phyloP scores from a whole-genome alignment of 2,888 invertebrate genomes.

The Drosophila setosimentum region DNA sequence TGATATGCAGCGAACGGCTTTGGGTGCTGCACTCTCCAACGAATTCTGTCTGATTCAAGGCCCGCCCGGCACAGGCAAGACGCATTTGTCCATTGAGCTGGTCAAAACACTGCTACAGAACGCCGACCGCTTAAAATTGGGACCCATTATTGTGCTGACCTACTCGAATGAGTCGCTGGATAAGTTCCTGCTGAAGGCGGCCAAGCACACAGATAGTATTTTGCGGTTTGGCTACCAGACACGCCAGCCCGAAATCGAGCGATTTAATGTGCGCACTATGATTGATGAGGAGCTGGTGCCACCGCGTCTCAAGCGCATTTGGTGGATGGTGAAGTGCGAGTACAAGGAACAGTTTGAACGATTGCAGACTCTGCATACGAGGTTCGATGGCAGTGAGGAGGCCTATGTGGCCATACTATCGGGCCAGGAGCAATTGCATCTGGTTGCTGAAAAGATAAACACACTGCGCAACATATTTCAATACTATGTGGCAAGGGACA shows the following conservation, averaged over 20 bases:
- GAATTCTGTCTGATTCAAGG: slow-evolving; percentile 94
- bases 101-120: slow-evolving; percentile 89
- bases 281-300: slow-evolving; percentile 53
- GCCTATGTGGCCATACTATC: slow-evolving; percentile 69
- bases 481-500: slow-evolving; percentile 86
- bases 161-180: slow-evolving; percentile 95
- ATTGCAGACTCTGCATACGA: slow-evolving; percentile 75
- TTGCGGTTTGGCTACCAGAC: slow-evolving; percentile 90
- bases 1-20: slow-evolving; percentile 89
- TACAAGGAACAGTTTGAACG: slow-evolving; percentile 76
- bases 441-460: slow-evolving; percentile 84
- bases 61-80: slow-evolving; percentile 95
- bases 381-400: slow-evolving; percentile 82
- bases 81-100: slow-evolving; percentile 91
- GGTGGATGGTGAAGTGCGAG: slow-evolving; percentile 76
- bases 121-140: slow-evolving; percentile 84
- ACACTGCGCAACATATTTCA: slow-evolving; percentile 87
- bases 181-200: slow-evolving; percentile 91
- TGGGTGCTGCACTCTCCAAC: slow-evolving; percentile 88
- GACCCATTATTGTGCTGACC: slow-evolving; percentile 91
- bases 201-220: slow-evolving; percentile 87
- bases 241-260: slow-evolving; percentile 87
- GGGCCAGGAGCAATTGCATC: slow-evolving; percentile 69
- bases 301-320: slow-evolving; percentile 73
- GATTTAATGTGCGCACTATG: slow-evolving; percentile 85